These are phyloP conservation scores for Potorous gilbertii DNA, from an alignment of 2,797 vertebrate species.

Conservation along the genomic window DNA sequence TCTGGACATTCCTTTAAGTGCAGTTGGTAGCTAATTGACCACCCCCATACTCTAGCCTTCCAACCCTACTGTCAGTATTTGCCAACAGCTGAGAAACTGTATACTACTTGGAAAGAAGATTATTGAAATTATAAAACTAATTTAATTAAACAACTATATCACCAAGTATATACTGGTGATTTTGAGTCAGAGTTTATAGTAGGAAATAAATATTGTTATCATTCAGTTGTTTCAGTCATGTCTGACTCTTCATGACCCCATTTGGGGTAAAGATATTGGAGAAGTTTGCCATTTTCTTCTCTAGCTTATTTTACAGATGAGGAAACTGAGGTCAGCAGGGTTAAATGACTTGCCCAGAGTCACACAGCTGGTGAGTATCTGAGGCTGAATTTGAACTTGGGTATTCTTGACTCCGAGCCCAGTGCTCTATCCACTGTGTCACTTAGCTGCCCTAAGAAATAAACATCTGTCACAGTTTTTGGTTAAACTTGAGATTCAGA, in stretches of 20 bases:
- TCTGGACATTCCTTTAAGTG: background rate
- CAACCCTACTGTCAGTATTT: background rate
- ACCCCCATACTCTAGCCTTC: background rate
- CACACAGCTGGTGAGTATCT: background rate
- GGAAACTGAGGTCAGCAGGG: background rate
- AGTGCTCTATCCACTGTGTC: background rate
- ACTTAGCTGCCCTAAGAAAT: background rate
- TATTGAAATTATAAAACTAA: background rate
- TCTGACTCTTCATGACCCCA: background rate
- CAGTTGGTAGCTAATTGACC: background rate
- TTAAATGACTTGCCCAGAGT: background rate
- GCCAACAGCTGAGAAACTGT: background rate
- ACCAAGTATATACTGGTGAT: background rate
- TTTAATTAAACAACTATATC: background rate
- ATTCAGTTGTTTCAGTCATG: background rate
- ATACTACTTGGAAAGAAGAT: background rate
- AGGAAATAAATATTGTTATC: constrained; percentile 18
- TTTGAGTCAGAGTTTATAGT: background rate
- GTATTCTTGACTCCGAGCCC: background rate
- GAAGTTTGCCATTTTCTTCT: background rate
- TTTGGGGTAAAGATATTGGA: background rate
- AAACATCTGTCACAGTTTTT: background rate
- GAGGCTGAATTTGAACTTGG: background rate
- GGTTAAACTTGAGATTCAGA: background rate
- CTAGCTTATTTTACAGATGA: background rate